Percentiles rank a stretch among this genome's conserved stretches.
phyloP scores from a whole-genome alignment of 2,797 vertebrate species.

The Microctenopoma lineatum region DNA sequence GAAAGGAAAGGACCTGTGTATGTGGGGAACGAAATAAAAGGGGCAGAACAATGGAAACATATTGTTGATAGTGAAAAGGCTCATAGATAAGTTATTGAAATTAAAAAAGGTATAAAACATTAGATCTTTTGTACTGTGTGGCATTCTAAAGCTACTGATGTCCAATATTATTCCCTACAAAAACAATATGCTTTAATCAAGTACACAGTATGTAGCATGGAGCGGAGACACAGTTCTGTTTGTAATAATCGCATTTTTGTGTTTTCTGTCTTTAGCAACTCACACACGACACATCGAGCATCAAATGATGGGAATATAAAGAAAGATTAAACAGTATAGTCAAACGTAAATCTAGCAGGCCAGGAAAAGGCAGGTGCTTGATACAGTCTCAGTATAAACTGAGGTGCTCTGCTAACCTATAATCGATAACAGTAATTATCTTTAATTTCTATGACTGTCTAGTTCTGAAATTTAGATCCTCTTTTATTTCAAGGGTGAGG shows the following conservation, averaged over 20 bases:
- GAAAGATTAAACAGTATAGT: background rate
- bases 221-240: slow-evolving; percentile 1
- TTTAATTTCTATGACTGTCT: slow-evolving; percentile 11
- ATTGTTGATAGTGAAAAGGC: no score
- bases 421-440: slow-evolving; percentile 34
- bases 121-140: no score
- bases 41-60: no score
- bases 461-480: slow-evolving; percentile 48
- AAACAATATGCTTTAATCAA: background rate
- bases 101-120: no score
- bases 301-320: slow-evolving; percentile 23
- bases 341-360: slow-evolving; percentile 14
- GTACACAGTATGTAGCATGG: background rate
- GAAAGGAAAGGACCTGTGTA: no score
- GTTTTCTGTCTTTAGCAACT: slow-evolving; percentile 37
- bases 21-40: no score
- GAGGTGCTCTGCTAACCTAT: slow-evolving; percentile 48
- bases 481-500: slow-evolving; percentile 38
- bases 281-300: slow-evolving; percentile 32
- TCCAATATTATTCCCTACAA: background rate
- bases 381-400: slow-evolving; percentile 41
- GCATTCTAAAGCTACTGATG: no score
- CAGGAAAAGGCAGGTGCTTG: slow-evolving; percentile 38
- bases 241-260: slow-evolving; percentile 12
- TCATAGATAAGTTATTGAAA: no score